These are phyloP conservation scores for Lampris incognitus DNA, from an alignment of 2,113 vertebrate species.

Conservation along the genomic window DNA sequence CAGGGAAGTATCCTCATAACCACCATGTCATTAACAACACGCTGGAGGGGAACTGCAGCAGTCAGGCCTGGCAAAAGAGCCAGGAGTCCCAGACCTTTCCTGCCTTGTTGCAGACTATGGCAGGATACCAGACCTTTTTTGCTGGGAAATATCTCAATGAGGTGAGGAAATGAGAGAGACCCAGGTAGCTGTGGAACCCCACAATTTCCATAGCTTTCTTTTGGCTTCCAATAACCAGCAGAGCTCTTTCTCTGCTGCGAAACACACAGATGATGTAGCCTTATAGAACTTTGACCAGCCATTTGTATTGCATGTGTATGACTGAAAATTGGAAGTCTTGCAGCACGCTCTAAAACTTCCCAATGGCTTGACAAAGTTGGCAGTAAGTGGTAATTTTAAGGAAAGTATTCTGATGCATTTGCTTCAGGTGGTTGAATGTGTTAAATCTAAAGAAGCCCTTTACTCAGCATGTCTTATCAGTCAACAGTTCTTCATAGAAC, in stretches of 20 bases:
- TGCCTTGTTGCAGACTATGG: conserved; percentile 82
- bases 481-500: neutral
- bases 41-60: conserved; percentile 97
- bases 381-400: neutral
- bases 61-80: conserved; percentile 94
- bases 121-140: conserved; percentile 95
- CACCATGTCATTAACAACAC: conserved; percentile 98
- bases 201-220: too few relatives aligned
- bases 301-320: too few relatives aligned
- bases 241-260: too few relatives aligned
- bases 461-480: neutral
- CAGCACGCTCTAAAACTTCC: neutral
- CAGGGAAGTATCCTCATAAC: conserved; percentile 97
- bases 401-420: too few relatives aligned
- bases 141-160: conserved; percentile 98
- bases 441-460: too few relatives aligned
- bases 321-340: neutral
- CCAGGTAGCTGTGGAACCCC: neutral
- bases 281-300: too few relatives aligned
- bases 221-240: too few relatives aligned
- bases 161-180: conserved; percentile 74
- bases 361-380: neutral
- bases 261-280: too few relatives aligned
- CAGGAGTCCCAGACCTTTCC: conserved; percentile 91
- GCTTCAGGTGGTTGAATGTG: too few relatives aligned